These are phyloP conservation scores for Melanaphis sacchari DNA, from an alignment of 1,140 invertebrate genomes.

Conservation along the genomic window DNA sequence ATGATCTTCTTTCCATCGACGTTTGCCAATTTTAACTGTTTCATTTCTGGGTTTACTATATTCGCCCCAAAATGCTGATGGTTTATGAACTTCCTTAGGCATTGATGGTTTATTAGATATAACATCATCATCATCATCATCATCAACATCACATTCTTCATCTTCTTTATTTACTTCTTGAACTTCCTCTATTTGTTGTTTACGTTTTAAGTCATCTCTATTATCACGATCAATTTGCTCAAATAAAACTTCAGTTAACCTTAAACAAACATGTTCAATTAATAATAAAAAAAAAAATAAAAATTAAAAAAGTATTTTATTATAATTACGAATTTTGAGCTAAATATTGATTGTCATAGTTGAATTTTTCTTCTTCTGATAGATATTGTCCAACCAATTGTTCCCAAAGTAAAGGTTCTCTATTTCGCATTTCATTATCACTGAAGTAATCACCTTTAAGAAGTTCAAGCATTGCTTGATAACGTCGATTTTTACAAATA, in stretches of 20 bases:
- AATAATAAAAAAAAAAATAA: too few species aligned
- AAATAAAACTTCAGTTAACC: conserved; percentile 72
- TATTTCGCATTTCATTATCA: conserved; percentile 89
- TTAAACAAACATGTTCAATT: neutral
- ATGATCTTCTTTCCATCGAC: conserved; percentile 58
- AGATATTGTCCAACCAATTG: conserved; percentile 86
- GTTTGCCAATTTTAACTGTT: conserved; percentile 54
- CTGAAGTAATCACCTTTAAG: conserved; percentile 83
- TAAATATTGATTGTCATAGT: conserved; percentile 67
- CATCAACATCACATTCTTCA: neutral
- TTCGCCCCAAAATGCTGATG: conserved; percentile 28
- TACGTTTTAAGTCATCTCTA: conserved; percentile 70
- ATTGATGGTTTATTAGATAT: neutral
- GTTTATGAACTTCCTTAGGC: conserved; percentile 11
- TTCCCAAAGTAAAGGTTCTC: conserved; percentile 89
- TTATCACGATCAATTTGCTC: conserved; percentile 73
- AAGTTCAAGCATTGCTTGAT: conserved; percentile 79
- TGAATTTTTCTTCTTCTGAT: conserved; percentile 75
- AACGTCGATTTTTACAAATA: conserved; percentile 81
- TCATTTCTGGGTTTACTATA: conserved; percentile 51
- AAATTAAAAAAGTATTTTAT: neutral
- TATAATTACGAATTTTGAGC: conserved; percentile 66
- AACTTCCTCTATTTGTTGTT: conserved; percentile 64
- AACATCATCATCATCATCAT: conserved; percentile 33
- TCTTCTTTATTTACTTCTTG: conserved; percentile 59